These are phyloP conservation scores for Morone saxatilis DNA, from an alignment of 2,113 vertebrate genomes.

Conservation along the genomic window DNA sequence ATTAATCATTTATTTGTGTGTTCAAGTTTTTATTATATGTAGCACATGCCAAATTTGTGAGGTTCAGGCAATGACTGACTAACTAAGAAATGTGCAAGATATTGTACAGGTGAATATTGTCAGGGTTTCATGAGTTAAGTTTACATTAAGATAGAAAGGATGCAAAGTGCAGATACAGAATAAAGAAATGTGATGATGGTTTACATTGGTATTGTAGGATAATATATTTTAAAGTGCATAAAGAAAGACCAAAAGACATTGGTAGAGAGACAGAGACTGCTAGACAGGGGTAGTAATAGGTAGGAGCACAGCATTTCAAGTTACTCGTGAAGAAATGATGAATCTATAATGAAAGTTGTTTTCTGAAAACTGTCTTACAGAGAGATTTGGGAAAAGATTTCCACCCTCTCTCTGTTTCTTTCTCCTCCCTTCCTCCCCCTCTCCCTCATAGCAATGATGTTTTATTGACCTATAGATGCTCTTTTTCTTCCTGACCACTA, in stretches of 20 bases:
- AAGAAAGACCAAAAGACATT: not conserved
- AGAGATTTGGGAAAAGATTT: conserved; percentile 11
- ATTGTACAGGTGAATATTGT: not conserved
- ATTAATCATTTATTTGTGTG: not conserved
- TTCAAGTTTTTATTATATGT: not conserved
- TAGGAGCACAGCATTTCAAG: not conserved
- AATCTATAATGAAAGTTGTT: not conserved
- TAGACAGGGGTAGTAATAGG: too few species aligned
- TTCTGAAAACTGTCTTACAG: not conserved
- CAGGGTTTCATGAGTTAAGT: not conserved
- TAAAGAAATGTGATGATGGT: not conserved
- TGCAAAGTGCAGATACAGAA: not conserved
- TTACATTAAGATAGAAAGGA: not conserved
- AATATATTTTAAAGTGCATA: not conserved
- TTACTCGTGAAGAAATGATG: not conserved
- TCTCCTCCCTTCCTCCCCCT: conserved; percentile 13
- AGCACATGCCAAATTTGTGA: not conserved
- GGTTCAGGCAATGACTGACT: not conserved
- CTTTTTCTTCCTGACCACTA: conserved; percentile 38
- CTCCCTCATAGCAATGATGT: conserved; percentile 4
- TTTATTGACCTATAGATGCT: conserved; percentile 44
- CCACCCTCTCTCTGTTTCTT: not conserved
- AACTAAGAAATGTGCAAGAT: not conserved
- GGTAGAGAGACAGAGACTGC: not conserved
- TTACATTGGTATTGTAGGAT: not conserved